Conservation (phyloP, 2,113 vertebrate species). For the Saimiri boliviensis region DNA sequence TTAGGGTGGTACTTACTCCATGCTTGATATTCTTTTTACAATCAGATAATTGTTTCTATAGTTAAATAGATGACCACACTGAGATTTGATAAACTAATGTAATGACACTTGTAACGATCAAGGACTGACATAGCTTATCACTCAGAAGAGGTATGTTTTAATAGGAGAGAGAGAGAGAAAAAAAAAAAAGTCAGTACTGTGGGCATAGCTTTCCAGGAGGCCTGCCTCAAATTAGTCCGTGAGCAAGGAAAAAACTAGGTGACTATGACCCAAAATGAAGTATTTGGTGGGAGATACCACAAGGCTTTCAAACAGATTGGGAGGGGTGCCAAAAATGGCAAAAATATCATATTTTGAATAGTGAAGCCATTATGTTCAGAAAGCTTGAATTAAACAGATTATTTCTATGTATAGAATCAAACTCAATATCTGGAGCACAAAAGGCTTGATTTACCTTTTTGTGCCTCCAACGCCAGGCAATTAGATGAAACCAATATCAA, state of each 20-base stretch:
- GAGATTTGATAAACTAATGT: not conserved
- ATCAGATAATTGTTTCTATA: not conserved
- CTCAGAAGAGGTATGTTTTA: not conserved
- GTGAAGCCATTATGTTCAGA: not conserved
- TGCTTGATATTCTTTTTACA: not conserved
- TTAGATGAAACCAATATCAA: slow-evolving; percentile 57
- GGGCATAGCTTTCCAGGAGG: not conserved
- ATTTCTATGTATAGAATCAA: not conserved
- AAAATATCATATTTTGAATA: not conserved
- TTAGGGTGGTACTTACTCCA: not conserved
- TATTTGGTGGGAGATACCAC: not conserved
- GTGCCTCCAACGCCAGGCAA: not conserved
- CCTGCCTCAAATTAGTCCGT: not conserved
- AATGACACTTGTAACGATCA: not conserved
- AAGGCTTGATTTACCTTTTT: slow-evolving; percentile 28
- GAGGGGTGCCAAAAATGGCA: not conserved
- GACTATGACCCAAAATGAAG: not conserved
- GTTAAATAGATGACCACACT: not conserved
- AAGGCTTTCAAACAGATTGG: not conserved
- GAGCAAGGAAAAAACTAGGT: not conserved
- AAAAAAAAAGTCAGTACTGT: not conserved
- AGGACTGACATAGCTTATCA: not conserved
- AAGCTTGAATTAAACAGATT: not conserved
- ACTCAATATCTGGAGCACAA: not conserved
- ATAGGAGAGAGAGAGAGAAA: not conserved